phyloP scores from a whole-genome alignment of 1,140 invertebrate genomes.

The Eumaeus atala region DNA sequence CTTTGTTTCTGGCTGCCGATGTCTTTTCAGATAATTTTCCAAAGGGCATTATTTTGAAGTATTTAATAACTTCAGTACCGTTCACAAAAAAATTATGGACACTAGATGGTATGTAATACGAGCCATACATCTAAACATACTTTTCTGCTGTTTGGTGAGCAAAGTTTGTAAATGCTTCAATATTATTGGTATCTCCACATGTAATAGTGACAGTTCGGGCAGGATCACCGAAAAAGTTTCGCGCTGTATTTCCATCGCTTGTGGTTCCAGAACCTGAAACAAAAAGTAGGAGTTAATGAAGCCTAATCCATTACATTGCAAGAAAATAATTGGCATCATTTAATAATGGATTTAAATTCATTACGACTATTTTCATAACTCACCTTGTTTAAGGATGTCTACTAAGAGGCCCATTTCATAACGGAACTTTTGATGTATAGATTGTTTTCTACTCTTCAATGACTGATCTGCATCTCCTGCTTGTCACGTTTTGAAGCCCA shows the following conservation, averaged over 20 bases:
- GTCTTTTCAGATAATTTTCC: too few relatives aligned
- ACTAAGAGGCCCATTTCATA: neutral
- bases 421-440: neutral
- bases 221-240: neutral
- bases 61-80: too few relatives aligned
- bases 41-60: too few relatives aligned
- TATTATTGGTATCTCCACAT: neutral
- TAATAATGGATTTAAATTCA: too few relatives aligned
- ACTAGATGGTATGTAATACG: too few relatives aligned
- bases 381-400: slow-evolving; percentile 1
- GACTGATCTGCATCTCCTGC: neutral
- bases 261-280: neutral
- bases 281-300: too few relatives aligned
- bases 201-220: neutral
- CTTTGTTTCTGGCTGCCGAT: too few relatives aligned
- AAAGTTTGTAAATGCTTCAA: neutral
- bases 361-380: neutral
- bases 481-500: neutral
- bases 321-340: too few relatives aligned
- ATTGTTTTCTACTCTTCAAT: neutral
- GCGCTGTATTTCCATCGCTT: neutral
- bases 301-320: too few relatives aligned
- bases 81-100: too few relatives aligned
- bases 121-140: too few relatives aligned
- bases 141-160: neutral